phyloP scores from a whole-genome alignment of 2,797 vertebrate species.

The Leucoraja ocellata region DNA sequence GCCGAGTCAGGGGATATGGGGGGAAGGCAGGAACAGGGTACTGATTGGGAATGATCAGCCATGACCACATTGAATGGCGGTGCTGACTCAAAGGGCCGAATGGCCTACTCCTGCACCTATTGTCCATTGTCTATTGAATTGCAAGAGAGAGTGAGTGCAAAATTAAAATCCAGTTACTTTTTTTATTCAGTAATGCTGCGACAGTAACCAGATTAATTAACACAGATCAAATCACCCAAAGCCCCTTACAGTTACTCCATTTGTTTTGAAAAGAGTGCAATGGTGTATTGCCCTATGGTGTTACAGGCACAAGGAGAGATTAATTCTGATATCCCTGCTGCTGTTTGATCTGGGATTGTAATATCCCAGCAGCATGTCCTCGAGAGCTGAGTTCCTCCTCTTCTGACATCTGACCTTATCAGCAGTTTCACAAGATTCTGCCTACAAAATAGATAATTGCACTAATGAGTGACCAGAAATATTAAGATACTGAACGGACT shows the following conservation, averaged over 20 bases:
- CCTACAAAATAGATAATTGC: conserved; percentile 22
- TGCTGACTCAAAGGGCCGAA: no score
- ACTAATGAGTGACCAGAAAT: conserved; percentile 17
- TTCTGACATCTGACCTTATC: conserved; percentile 8
- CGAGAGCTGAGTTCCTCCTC: background rate
- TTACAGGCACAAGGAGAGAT: conserved; percentile 20
- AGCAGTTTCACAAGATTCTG: conserved; percentile 2
- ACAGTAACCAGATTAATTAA: background rate
- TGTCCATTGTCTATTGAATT: background rate
- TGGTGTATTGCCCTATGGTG: background rate
- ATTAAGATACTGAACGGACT: background rate
- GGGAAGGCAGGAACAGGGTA: no score
- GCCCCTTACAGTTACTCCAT: background rate
- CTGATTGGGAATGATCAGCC: no score
- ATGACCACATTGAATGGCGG: no score
- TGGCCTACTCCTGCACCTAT: no score
- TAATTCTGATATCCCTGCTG: conserved; percentile 43
- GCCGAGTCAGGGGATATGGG: no score
- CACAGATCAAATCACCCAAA: background rate
- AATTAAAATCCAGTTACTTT: background rate
- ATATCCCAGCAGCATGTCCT: conserved; percentile 44
- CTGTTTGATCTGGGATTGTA: conserved; percentile 44
- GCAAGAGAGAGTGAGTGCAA: no score
- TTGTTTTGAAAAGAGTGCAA: background rate
- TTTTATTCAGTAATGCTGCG: background rate